Conservation (phyloP, 2,888 invertebrate species). For the Diadegma fenestrale region DNA sequence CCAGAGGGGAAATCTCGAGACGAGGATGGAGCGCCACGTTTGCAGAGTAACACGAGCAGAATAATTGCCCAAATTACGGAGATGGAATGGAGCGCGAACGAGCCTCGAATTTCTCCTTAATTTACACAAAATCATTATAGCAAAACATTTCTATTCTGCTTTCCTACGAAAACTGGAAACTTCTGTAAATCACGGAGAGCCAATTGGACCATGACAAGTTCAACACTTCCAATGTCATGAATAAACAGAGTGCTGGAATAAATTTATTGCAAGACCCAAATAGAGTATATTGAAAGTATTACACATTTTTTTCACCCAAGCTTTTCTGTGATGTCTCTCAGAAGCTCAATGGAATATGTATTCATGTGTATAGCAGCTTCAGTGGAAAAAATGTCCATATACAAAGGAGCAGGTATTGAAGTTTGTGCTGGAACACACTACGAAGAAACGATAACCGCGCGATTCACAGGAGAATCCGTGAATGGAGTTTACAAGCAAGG, state of each 20-base stretch:
- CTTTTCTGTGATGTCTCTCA: constrained; percentile 17
- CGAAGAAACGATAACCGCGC: constrained; percentile 65
- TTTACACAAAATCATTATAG: constrained; percentile 3
- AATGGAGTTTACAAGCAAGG: constrained; percentile 32
- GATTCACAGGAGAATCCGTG: constrained; percentile 59
- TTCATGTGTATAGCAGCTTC: not conserved
- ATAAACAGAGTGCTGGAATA: not conserved
- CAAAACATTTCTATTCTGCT: not conserved
- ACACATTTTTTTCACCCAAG: not conserved
- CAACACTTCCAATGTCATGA: not conserved
- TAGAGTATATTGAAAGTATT: not conserved
- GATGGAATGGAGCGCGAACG: constrained; percentile 42
- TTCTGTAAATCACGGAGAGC: not conserved
- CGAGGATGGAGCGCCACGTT: constrained; percentile 15
- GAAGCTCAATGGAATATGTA: constrained; percentile 36
- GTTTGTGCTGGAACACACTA: constrained; percentile 54
- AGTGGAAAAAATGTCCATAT: not conserved
- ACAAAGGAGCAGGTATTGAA: constrained; percentile 47
- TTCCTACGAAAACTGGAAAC: not conserved
- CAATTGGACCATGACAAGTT: not conserved
- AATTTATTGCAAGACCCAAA: not conserved
- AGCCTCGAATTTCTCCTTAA: constrained; percentile 8
- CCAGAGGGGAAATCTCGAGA: not conserved
- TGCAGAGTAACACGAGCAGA: constrained; percentile 41
- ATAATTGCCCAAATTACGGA: constrained; percentile 50